Base-by-base conservation (phyloP, 2,113 vertebrate species). In the Maccullochella peelii region DNA sequence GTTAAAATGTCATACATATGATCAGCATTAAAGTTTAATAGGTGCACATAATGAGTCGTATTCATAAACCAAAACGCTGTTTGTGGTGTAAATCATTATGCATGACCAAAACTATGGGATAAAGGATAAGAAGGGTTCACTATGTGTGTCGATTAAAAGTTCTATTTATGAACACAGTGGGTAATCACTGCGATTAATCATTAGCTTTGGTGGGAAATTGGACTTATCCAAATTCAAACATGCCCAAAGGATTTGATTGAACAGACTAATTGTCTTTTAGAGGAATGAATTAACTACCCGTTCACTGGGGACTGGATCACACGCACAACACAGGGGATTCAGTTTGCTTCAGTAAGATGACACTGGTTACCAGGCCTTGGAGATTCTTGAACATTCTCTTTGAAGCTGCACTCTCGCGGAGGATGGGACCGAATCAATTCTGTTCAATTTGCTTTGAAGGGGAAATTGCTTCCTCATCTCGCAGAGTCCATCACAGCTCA, bases 391-490 rank as follows among this genome's bases (percentile, higher is more conserved):
- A 82, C 77, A 65, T n/a, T 66, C 73, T 55, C 89, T 92, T 91
- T 92, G 89, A 92, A 90, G 91, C 84, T 54, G n/a, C 82, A 63
- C 85, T 77, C 73, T 73, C 21, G 21, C 82, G 20, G 77, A 67
- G 62, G 70, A 86, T 44, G 74, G 89, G 83, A 78, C 30, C 10
- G n/a, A 85, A 91, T 90, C 87, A 88, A 87, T 93, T 86, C 86
- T 63, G 86, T 88, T 88, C 85, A 89, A 86, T 90, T 90, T 82
- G 83, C 90, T 92, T 92, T 92, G 90, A 91, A 91, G 85, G 74
- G 79, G 47, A 89, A 87, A 90, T 80, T 50, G 89, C 86, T 73
- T 80, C 77, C 38, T 85, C 88, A 80, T 89, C 77, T 85, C 40
- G 3, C 44, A 42, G 70, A 86, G 77, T 87, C 90, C 77, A 87